Evolutionary conservation across 2,888 invertebrate genomes (phyloP).

Genomic region (Pseudococcus viburni): DNA sequence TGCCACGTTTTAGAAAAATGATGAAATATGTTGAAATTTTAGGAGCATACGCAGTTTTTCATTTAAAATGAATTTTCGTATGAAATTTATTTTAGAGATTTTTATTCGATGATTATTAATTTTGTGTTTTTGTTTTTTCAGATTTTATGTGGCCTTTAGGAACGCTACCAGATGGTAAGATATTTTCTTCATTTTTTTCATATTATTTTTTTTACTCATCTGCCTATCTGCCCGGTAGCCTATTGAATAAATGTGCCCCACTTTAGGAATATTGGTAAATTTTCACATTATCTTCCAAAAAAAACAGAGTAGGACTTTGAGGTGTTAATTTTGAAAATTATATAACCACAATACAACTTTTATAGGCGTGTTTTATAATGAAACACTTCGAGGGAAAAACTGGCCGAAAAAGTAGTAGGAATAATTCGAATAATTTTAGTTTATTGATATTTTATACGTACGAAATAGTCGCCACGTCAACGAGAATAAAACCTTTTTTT

Average conservation of each 20-base stretch:
- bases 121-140: conserved; percentile 75
- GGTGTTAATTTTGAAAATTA: too few species aligned
- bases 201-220: neutral
- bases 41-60: neutral
- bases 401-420: too few species aligned
- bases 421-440: neutral
- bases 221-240: neutral
- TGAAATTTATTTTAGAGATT: conserved; percentile 30
- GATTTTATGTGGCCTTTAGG: conserved; percentile 99
- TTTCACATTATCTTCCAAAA: too few species aligned
- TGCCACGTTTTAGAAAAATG: neutral
- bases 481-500: neutral
- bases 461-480: neutral
- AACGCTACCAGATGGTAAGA: conserved; percentile 97
- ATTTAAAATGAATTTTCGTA: neutral
- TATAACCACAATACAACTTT: too few species aligned
- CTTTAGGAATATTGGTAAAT: too few species aligned
- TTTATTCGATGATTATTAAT: conserved; percentile 64
- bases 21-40: neutral
- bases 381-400: too few species aligned
- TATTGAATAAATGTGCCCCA: neutral
- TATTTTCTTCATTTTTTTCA: conserved; percentile 64
- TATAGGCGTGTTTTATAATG: too few species aligned
- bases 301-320: too few species aligned
- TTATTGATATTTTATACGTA: neutral